These are phyloP conservation scores for Varanus komodoensis DNA, from an alignment of 2,113 vertebrate genomes.

Conservation along the genomic window DNA sequence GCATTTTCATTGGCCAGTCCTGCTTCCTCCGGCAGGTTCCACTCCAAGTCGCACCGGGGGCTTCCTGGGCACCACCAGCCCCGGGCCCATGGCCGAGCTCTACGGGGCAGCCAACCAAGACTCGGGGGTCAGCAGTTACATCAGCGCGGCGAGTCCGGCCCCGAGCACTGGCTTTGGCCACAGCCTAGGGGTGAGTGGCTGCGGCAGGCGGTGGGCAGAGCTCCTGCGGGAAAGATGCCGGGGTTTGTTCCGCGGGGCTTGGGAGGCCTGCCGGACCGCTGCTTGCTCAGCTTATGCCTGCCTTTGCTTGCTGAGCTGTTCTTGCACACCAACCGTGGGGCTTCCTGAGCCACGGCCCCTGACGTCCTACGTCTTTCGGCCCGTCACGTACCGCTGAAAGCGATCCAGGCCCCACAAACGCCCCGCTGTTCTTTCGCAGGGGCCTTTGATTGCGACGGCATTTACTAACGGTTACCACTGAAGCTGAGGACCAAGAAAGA, in stretches of 20 bases:
- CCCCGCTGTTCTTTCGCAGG: conserved; percentile 79
- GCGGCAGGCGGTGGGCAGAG: rapidly evolving
- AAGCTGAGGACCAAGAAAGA: conserved; percentile 82
- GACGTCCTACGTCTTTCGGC: background rate
- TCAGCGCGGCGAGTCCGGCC: conserved; percentile 96
- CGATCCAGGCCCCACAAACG: background rate
- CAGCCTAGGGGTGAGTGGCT: conserved; percentile 92
- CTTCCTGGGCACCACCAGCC: conserved; percentile 97
- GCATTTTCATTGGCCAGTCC: conserved; percentile 69
- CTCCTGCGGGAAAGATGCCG: too few relatives aligned
- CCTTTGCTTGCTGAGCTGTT: background rate
- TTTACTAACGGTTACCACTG: conserved; percentile 99
- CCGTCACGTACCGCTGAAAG: too few relatives aligned
- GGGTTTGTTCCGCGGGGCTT: too few relatives aligned
- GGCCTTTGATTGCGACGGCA: conserved; percentile 98
- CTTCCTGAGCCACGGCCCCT: background rate
- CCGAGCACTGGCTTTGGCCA: conserved; percentile 97
- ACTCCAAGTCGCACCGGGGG: conserved; percentile 94
- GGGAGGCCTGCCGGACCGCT: too few relatives aligned
- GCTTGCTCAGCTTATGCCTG: background rate
- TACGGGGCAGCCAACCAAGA: conserved; percentile 96
- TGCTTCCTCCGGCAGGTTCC: conserved; percentile 86
- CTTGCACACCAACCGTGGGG: background rate
- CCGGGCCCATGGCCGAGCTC: conserved; percentile 97
- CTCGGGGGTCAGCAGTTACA: conserved; percentile 97